Conservation (phyloP, 1,140 invertebrate genomes). For the Drosophila subpulchrella region DNA sequence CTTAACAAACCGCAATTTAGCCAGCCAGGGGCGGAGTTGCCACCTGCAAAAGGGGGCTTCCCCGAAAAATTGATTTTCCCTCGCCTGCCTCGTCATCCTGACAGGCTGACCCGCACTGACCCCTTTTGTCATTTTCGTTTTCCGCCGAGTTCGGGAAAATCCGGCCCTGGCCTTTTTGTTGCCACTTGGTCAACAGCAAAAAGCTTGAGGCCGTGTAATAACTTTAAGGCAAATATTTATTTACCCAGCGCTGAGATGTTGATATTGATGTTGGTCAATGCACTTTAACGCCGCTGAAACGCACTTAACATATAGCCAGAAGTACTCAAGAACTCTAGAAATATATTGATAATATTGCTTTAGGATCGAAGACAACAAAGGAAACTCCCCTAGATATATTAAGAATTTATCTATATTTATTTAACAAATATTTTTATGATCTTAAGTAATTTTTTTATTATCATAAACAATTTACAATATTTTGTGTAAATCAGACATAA, state of each 20-base stretch:
- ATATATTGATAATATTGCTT: neutral
- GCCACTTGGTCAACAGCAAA: conserved; percentile 32
- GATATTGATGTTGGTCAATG: conserved; percentile 42
- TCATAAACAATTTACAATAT: too few relatives aligned
- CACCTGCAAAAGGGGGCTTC: neutral
- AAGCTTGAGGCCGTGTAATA: conserved; percentile 37
- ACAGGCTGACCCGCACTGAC: conserved; percentile 35
- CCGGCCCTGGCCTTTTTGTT: conserved; percentile 43
- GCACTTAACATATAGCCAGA: conserved; percentile 8
- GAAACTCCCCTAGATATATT: too few relatives aligned
- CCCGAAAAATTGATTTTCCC: conserved; percentile 31
- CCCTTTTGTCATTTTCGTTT: conserved; percentile 13
- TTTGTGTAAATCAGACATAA: too few relatives aligned
- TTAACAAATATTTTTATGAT: too few relatives aligned
- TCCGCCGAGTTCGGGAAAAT: conserved; percentile 1
- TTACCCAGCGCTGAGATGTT: conserved; percentile 27
- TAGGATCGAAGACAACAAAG: too few relatives aligned
- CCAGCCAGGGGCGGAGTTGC: conserved; percentile 29
- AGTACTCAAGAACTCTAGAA: neutral
- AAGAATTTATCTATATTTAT: too few relatives aligned
- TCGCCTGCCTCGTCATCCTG: conserved; percentile 3
- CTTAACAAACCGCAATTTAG: conserved; percentile 43
- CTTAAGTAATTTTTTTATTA: too few relatives aligned
- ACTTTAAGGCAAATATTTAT: conserved; percentile 44
- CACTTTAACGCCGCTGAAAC: conserved; percentile 37